These are phyloP conservation scores for Coreoperca whiteheadi DNA, from an alignment of 2,113 vertebrate genomes.

Conservation along the genomic window DNA sequence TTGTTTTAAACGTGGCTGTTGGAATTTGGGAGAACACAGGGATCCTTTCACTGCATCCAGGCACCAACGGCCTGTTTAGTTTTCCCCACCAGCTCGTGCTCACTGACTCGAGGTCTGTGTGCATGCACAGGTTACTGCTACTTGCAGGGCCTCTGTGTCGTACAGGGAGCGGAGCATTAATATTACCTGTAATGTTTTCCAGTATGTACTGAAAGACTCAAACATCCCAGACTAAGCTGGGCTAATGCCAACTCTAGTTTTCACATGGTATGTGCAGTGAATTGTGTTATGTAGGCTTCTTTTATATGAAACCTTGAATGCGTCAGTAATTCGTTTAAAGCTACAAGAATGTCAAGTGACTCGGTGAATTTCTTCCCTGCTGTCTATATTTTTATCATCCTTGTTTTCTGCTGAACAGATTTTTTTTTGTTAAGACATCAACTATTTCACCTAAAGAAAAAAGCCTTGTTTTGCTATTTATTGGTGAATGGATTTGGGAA, in stretches of 20 bases:
- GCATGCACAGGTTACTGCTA: constrained; percentile 29
- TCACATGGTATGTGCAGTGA: background rate
- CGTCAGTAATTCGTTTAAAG: background rate
- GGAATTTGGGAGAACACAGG: constrained; percentile 82
- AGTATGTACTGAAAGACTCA: background rate
- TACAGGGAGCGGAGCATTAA: background rate
- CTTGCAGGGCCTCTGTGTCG: constrained; percentile 2
- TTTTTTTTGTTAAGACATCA: background rate
- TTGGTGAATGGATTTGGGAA: constrained; percentile 22
- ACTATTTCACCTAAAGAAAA: background rate
- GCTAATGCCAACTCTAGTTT: background rate
- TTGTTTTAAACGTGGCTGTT: constrained; percentile 81
- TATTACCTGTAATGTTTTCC: constrained; percentile 4
- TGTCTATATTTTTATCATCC: background rate
- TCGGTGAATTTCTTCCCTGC: background rate
- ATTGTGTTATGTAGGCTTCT: background rate
- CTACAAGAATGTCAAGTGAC: too few species aligned
- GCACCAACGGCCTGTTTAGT: constrained; percentile 72
- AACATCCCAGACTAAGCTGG: background rate
- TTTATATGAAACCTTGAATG: background rate
- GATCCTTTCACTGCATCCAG: constrained; percentile 80
- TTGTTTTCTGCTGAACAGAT: background rate
- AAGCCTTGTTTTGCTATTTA: background rate
- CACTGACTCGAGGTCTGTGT: constrained; percentile 45
- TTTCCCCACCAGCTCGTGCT: constrained; percentile 66